Evolutionary conservation across 2,797 vertebrate species (phyloP).

Genomic region (Pachyuromys duprasi): DNA sequence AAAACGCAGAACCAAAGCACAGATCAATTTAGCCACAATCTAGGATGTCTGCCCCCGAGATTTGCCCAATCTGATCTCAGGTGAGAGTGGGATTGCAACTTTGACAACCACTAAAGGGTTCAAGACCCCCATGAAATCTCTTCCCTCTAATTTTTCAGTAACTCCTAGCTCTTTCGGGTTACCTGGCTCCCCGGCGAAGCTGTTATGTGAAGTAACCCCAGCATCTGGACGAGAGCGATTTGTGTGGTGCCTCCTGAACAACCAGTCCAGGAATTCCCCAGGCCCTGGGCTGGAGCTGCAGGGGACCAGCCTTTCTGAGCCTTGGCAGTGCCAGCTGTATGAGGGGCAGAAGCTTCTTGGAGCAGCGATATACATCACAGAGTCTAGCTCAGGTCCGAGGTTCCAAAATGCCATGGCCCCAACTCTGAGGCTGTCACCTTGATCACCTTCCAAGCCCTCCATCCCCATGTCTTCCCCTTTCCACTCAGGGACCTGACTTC

Average conservation of each 20-base stretch:
- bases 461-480: neutral
- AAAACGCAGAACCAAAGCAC: neutral
- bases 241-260: constrained; percentile 58
- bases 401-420: neutral
- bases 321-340: constrained; percentile 75
- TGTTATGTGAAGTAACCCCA: constrained; percentile 77
- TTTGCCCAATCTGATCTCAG: neutral
- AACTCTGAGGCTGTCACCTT: neutral
- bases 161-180: constrained; percentile 57
- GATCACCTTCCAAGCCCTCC: neutral
- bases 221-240: constrained; percentile 60
- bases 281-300: constrained; percentile 73
- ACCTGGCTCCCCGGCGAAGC: constrained; percentile 57
- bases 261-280: neutral
- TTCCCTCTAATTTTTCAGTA: constrained; percentile 73
- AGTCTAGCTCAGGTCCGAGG: constrained; percentile 70
- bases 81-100: neutral
- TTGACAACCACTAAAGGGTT: neutral
- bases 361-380: neutral
- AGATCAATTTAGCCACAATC: neutral
- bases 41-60: neutral
- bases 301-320: constrained; percentile 34
- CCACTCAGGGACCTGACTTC: neutral
- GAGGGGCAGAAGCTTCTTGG: constrained; percentile 68
- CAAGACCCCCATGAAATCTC: neutral